Evolutionary conservation across 2,113 vertebrate genomes (phyloP).

Genomic region (Apeltes quadracus): DNA sequence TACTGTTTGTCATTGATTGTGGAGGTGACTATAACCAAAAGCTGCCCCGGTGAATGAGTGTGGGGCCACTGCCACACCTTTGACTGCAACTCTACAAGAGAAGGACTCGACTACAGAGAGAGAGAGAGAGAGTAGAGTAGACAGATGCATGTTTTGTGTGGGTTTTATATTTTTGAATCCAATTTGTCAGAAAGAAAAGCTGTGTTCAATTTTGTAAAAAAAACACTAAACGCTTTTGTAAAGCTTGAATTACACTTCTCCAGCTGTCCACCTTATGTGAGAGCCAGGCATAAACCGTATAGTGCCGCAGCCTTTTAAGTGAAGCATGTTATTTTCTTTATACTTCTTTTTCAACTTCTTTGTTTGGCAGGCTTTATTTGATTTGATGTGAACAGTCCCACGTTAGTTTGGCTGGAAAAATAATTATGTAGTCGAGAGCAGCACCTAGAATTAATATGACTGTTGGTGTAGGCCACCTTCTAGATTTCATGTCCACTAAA

Average conservation of each 20-base stretch:
- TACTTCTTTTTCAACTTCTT: no score
- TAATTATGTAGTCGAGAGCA: neutral
- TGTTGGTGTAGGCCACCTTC: neutral
- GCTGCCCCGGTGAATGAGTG: slow-evolving; percentile 30
- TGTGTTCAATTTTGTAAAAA: slow-evolving; percentile 35
- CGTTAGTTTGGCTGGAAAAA: neutral
- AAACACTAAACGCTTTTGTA: slow-evolving; percentile 1
- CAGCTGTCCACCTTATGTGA: neutral
- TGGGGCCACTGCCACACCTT: slow-evolving; percentile 9
- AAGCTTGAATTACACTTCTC: neutral
- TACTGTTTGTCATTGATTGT: slow-evolving; percentile 38
- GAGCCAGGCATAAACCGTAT: no score
- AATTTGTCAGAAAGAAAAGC: slow-evolving; percentile 17
- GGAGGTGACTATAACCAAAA: slow-evolving; percentile 58
- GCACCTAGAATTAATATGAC: neutral
- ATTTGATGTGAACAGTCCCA: no score
- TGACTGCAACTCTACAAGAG: slow-evolving; percentile 11
- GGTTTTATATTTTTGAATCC: slow-evolving; percentile 26
- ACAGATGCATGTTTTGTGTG: slow-evolving; percentile 32
- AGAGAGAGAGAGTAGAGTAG: neutral
- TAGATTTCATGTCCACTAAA: neutral
- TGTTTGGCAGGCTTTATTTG: no score
- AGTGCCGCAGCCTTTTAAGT: no score
- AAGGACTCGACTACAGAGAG: slow-evolving; percentile 5
- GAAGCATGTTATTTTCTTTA: no score